Evolutionary conservation across 2,797 vertebrate species (phyloP), one percentile per base, ranked within the genome.

Genomic region (Gorsachius magnificus): DNA sequence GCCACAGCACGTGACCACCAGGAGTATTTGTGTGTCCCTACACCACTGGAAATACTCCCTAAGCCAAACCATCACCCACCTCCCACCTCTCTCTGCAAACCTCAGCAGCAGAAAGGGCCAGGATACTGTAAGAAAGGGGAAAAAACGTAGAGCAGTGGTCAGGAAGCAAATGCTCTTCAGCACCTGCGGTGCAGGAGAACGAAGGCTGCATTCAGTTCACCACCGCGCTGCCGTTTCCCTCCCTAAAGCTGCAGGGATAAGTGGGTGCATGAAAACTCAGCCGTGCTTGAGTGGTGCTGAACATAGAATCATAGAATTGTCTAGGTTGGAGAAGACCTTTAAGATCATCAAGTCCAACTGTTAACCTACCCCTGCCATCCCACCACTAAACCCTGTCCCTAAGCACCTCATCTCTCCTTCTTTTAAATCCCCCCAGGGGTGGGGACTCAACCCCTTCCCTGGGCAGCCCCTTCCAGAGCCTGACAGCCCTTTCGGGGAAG

Each of bases 221-320:
- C 6, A 1, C 11, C 3, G 1, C 16, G 1, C 17, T 21, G 20
- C 10, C 16, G 0, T 0, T 5, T 53, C 72, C 71, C 72, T 61
- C 13, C 51, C n/a, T 19, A 12, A 26, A 38, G n/a, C 68, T 12
- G 0, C 0, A 3, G 56, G 76, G 66, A 54, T 10, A 38, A 63
- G 83, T 3, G 54, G 43, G 65, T 15, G 54, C 22, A 24, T 1
- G 54, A 24, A 48, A 75, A 15, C 69, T n/a, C 41, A 61, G 64
- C 53, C 28, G 1, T 21, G 57, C 21, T 53, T 4, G 38, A 41
- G 38, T 13, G 38, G 38, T 41, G 38, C 38, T 41, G 38, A 41
- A 13, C 38, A 41, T 13, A 41, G 38, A 41, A 41, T 41, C 38
- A 41, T 41, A 13, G 38, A 41, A 41, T 41, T 8, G 8, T 41